Percentiles rank a stretch among this genome's conserved stretches.
Evolutionary conservation across 2,113 vertebrate species (phyloP).

Genomic region (Gallinago media): DNA sequence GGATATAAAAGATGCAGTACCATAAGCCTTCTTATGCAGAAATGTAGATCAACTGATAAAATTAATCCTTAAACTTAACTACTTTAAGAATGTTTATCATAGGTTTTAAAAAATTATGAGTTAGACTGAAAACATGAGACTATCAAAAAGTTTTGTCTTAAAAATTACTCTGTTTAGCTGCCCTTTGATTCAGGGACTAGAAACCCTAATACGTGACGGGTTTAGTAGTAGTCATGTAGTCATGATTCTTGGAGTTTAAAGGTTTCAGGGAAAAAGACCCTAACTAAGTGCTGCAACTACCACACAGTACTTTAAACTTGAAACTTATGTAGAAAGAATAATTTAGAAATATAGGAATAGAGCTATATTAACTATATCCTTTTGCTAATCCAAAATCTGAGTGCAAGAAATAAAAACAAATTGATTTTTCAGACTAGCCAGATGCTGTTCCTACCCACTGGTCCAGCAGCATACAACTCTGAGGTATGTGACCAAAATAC

Average conservation of each 20-base stretch:
- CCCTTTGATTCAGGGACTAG: neutral
- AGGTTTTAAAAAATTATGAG: neutral
- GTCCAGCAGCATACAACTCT: rapidly evolving
- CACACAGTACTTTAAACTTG: neutral
- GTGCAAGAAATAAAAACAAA: neutral
- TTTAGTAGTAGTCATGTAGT: neutral
- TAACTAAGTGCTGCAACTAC: neutral
- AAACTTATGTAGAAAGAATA: neutral
- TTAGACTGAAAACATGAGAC: neutral
- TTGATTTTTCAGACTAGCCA: neutral
- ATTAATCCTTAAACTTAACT: neutral
- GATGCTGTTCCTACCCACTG: neutral
- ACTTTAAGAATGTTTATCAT: neutral
- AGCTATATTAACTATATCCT: neutral
- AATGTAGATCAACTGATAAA: neutral
- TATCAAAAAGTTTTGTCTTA: neutral
- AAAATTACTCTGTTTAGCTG: neutral
- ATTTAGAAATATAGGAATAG: neutral
- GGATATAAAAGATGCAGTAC: neutral
- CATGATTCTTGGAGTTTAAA: neutral
- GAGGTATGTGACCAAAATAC: rapidly evolving
- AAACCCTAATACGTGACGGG: neutral
- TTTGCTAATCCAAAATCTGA: neutral
- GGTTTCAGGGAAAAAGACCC: neutral
- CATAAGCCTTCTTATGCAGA: neutral